Conservation (phyloP, 2,888 invertebrate genomes). For the Macrosoma leucophasiata region DNA sequence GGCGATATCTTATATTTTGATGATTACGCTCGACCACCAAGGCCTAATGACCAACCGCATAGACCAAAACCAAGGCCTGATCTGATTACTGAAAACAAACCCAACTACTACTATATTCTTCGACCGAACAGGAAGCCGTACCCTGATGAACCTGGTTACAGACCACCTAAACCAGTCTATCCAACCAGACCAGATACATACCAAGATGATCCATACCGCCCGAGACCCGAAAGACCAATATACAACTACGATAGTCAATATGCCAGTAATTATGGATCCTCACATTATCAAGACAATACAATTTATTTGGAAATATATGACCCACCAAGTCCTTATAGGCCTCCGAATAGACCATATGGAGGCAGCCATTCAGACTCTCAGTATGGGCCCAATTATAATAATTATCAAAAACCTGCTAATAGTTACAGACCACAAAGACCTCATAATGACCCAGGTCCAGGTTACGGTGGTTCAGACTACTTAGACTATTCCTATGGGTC, state of each 20-base stretch:
- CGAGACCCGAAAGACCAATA: constrained; percentile 35
- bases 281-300: constrained; percentile 45
- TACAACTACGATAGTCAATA: constrained; percentile 49
- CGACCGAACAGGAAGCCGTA: constrained; percentile 43
- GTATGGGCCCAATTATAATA: too few species aligned
- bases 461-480: too few species aligned
- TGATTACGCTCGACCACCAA: constrained; percentile 45
- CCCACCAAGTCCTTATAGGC: constrained; percentile 52
- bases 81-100: neutral
- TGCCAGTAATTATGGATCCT: constrained; percentile 48
- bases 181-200: constrained; percentile 29
- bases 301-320: constrained; percentile 58
- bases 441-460: constrained; percentile 19
- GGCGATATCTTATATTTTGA: constrained; percentile 46
- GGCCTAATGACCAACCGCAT: constrained; percentile 50
- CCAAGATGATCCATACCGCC: constrained; percentile 26
- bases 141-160: constrained; percentile 29
- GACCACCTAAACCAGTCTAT: constrained; percentile 29
- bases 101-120: constrained; percentile 15
- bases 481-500: constrained; percentile 13
- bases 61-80: constrained; percentile 30
- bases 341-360: constrained; percentile 37
- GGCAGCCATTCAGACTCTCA: too few species aligned
- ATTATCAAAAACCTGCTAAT: constrained; percentile 34
- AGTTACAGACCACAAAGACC: constrained; percentile 19